phyloP scores from a whole-genome alignment of 2,797 vertebrate species.

The Petrocephalus sullivani region DNA sequence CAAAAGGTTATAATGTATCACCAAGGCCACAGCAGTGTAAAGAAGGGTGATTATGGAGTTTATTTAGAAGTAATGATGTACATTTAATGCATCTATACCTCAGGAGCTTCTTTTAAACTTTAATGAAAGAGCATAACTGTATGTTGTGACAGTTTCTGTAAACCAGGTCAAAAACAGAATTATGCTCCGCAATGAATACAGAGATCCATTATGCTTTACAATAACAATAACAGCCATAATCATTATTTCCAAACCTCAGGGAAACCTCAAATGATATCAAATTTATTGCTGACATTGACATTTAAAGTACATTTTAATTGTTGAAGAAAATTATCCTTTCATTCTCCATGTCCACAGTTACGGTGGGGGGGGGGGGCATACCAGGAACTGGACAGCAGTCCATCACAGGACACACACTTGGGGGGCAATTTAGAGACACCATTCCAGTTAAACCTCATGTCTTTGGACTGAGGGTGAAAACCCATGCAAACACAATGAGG shows the following conservation, averaged over 20 bases:
- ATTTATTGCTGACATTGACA: neutral
- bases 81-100: neutral
- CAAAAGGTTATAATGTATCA: neutral
- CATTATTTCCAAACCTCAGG: neutral
- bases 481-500: neutral
- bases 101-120: neutral
- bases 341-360: neutral
- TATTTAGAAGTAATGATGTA: neutral
- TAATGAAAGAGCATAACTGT: neutral
- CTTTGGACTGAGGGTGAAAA: neutral
- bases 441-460: slow-evolving; percentile 2
- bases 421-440: neutral
- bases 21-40: neutral
- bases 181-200: neutral
- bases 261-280: neutral
- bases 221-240: neutral
- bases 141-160: neutral
- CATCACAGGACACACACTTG: neutral
- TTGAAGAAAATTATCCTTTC: neutral
- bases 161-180: neutral
- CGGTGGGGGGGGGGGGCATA: neutral
- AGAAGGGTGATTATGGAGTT: neutral
- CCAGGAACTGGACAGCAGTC: neutral
- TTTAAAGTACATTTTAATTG: neutral
- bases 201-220: neutral